Evolutionary conservation across 2,113 vertebrate genomes (phyloP), one percentile per base, ranked within the genome.

Genomic region (Sebastes schlegelii): DNA sequence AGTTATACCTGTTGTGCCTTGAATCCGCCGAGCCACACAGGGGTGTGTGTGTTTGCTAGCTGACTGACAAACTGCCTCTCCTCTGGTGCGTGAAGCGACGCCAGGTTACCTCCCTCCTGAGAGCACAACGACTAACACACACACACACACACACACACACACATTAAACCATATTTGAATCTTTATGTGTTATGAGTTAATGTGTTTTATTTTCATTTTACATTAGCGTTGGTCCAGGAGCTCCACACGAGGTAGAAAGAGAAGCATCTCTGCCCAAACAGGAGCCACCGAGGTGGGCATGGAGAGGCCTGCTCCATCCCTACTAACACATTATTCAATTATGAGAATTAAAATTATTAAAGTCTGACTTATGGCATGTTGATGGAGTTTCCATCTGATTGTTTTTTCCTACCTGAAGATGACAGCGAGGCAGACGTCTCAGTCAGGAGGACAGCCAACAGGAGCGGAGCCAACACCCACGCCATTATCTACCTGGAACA

Each of bases 211-310:
- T 19, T 34, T 26, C 2, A 1, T 1, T 46, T 54, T 63, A 86
- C 84, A 0, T 70, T 10, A 0, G 88, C 88, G 0, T 7, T 1
- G 70, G 42, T 79, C 84, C 88, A 89, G 6, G 77, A 42, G 78
- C 69, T 84, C 88, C 81, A 86, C 17, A 86, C 81, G 0, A 84
- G 88, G 66, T 46, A 76, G 61, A 79, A 62, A 1, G 26, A 21
- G 11, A 79, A 70, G 40, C 88, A 86, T 17, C 26, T 67, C 48
- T 34, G 2, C 8, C 70, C 21, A 0, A 72, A 72, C n/a, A 23
- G 69, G 54, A 42, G 49, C 88, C 84, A 89, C 21, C 11, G 21
- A 4, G 60, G 5, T 1, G 43, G 74, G 43, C 87, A 86, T 0
- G 0, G 2, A 26, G 40, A 11, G 7, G n/a, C 12, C 13, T 3